These are phyloP conservation scores for Sterrhoptilus dennistouni DNA, from an alignment of 2,113 vertebrate genomes.

Conservation along the genomic window DNA sequence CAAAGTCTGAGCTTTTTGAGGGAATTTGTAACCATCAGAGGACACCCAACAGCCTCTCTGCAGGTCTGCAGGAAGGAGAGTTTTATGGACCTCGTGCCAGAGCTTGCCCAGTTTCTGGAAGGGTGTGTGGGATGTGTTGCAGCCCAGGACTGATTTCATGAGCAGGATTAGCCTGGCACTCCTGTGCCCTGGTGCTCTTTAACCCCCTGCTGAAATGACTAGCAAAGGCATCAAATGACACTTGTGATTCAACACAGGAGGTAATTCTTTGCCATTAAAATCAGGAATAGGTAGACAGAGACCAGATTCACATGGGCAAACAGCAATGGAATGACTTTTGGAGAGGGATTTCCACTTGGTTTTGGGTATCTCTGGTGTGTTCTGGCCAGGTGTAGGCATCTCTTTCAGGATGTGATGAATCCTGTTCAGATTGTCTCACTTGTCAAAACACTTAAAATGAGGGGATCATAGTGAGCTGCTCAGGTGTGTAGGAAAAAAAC, in stretches of 20 bases:
- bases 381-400: not conserved
- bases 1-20: constrained; percentile 2
- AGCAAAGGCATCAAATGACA: not conserved
- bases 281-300: not conserved
- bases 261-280: not conserved
- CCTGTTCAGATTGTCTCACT: not conserved
- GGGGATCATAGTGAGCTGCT: not conserved
- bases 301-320: rapidly evolving
- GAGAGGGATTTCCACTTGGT: not conserved
- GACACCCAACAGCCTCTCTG: not conserved
- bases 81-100: not conserved
- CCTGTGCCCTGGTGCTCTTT: not conserved
- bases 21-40: not conserved
- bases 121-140: not conserved
- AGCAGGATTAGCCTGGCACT: not conserved
- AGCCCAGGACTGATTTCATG: not conserved
- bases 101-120: not conserved
- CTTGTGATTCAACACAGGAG: not conserved
- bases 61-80: not conserved
- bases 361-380: not conserved
- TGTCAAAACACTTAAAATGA: not conserved
- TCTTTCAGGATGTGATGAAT: not conserved
- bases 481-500: not conserved
- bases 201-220: not conserved
- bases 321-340: not conserved